Evolutionary conservation across 2,888 invertebrate species (phyloP), one percentile per base, ranked within the genome.

Genomic region (Agonum fuliginosum): DNA sequence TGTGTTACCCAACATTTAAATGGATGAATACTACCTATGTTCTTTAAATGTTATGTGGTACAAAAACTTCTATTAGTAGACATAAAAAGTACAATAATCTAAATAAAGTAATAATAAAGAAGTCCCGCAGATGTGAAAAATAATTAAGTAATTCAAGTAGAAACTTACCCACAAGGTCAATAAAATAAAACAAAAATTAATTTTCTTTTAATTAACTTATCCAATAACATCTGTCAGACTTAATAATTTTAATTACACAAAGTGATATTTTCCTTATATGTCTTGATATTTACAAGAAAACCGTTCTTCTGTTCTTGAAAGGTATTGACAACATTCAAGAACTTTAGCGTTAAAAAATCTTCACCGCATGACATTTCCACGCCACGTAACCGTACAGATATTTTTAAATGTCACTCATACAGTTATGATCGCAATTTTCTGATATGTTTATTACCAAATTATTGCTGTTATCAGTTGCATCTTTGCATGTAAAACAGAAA

Each of bases 391-490:
- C 24, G 19, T 34, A 30, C 4, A 10, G 22, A 17, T 6, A 19
- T 67, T 67, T 67, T 67, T 67, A 41, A 37, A 67, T 67, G 67
- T 67, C 41, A 67, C 19, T 19, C 22, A 12, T 67, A 24, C 58
- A 58, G 58, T 58, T 58, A 67, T 41, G 37, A 37, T 67, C 8
- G 10, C 58, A 17, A 14, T 27, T 67, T 24, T 69, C 54, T 69
- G 69, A 69, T 69, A 43, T 69, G 46, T 69, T 69, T 69, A 69
- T 69, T 69, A 69, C 22, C 69, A 69, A 69, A 69, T 46, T 34
- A 24, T 41, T 24, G n/a, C 22, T 8, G 14, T 46, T 69, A 69
- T 69, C 69, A 27, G 22, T 69, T 69, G 69, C 46, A 69, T 69
- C 69, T 69, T 20, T 43, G 43, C 24, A n/a, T n/a, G 17, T 69